phyloP scores from a whole-genome alignment of 2,113 vertebrate genomes.

The Cynocephalus volans region DNA sequence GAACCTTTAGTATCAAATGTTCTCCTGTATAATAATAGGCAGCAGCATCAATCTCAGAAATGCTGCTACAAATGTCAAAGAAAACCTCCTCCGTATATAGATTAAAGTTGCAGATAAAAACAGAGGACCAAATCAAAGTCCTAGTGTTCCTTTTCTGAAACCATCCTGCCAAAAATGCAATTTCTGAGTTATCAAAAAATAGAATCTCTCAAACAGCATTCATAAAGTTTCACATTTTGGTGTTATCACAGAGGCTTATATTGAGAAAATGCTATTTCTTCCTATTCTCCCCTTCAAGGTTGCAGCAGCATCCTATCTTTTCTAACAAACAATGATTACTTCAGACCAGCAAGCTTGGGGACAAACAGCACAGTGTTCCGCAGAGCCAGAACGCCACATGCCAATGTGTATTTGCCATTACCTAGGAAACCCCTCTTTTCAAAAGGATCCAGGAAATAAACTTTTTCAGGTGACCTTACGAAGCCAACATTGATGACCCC shows the following conservation, averaged over 20 bases:
- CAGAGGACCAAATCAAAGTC: conserved; percentile 84
- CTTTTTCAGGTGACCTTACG: conserved; percentile 69
- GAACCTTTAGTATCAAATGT: conserved; percentile 87
- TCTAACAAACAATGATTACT: conserved; percentile 75
- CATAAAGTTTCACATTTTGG: conserved; percentile 84
- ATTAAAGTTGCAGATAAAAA: conserved; percentile 87
- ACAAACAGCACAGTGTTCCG: conserved; percentile 63
- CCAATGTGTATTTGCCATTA: background rate
- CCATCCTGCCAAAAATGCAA: conserved; percentile 81
- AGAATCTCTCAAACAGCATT: conserved; percentile 81
- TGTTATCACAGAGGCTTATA: conserved; percentile 81
- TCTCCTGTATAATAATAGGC: conserved; percentile 84
- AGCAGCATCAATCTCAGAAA: conserved; percentile 84
- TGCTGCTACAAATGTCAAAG: conserved; percentile 85
- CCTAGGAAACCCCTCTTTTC: background rate
- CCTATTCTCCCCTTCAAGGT: conserved; percentile 71
- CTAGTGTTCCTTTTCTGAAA: conserved; percentile 81
- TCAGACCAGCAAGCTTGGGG: conserved; percentile 54
- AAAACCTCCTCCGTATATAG: conserved; percentile 81
- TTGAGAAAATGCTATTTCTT: conserved; percentile 78
- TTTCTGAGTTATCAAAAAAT: conserved; percentile 87
- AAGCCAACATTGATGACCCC: background rate
- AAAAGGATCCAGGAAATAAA: conserved; percentile 63
- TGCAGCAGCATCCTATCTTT: conserved; percentile 49
- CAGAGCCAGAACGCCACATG: background rate